A percentile compares a stretch with the other conserved stretches of the same genome.
phyloP scores from a whole-genome alignment of 2,797 vertebrate species.

The Taenioides sp. region DNA sequence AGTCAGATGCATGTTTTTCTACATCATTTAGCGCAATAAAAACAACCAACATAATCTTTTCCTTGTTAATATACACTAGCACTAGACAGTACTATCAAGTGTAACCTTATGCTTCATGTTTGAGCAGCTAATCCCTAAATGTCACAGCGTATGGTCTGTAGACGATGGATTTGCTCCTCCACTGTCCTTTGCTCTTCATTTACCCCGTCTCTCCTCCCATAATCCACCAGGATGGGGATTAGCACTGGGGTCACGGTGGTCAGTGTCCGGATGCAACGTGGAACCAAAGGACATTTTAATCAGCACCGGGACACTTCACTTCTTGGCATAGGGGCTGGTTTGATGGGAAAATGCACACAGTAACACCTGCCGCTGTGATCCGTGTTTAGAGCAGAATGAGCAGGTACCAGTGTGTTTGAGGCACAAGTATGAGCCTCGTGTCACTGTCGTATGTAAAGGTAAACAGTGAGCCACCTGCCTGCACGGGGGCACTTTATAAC shows the following conservation, averaged over 20 bases:
- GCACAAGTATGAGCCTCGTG: not conserved
- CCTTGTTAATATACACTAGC: no score
- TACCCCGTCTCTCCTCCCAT: conserved; percentile 24
- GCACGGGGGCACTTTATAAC: not conserved
- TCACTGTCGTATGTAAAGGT: no score
- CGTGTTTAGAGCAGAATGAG: conserved; percentile 16
- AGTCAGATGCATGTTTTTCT: no score
- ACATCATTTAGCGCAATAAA: no score
- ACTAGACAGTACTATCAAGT: not conserved
- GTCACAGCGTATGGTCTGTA: conserved; percentile 42
- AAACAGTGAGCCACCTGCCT: not conserved
- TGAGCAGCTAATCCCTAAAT: conserved; percentile 47
- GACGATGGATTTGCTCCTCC: conserved; percentile 60
- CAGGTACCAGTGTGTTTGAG: not conserved
- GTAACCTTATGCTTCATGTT: conserved; percentile 11
- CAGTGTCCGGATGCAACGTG: conserved; percentile 36
- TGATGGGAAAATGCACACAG: conserved; percentile 18
- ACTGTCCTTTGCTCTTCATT: conserved; percentile 37
- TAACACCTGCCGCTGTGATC: conserved; percentile 57
- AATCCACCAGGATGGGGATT: conserved; percentile 52
- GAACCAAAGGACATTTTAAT: conserved; percentile 42
- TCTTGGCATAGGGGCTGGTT: conserved; percentile 55
- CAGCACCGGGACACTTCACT: conserved; percentile 36
- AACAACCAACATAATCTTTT: not conserved
- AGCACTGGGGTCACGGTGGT: conserved; percentile 34